phyloP scores from a whole-genome alignment of 2,113 vertebrate species.

The Albula goreensis region DNA sequence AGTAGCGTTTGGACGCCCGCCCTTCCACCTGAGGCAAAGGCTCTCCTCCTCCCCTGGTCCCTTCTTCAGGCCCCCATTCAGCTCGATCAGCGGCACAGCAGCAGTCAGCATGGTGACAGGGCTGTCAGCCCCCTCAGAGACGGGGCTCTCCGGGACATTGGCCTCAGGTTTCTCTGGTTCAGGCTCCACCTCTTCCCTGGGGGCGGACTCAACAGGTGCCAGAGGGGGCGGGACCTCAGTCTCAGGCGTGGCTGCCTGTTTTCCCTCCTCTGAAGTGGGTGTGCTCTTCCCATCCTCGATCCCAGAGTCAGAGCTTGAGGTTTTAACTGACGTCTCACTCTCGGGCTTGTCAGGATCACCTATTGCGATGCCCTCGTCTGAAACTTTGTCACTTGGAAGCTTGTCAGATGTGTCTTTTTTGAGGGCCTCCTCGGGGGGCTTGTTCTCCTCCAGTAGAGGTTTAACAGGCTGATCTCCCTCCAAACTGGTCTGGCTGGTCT shows the following conservation, averaged over 20 bases:
- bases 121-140: background rate
- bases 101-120: background rate
- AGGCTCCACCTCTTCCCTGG: background rate
- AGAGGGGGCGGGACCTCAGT: slow-evolving; percentile 42
- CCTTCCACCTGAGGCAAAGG: slow-evolving; percentile 27
- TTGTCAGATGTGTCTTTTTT: slow-evolving; percentile 36
- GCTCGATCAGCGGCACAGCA: background rate
- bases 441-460: background rate
- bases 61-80: slow-evolving; percentile 16
- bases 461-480: slow-evolving; percentile 63
- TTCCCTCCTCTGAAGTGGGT: slow-evolving; percentile 60
- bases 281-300: slow-evolving; percentile 66
- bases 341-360: slow-evolving; percentile 62
- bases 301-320: slow-evolving; percentile 59
- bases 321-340: slow-evolving; percentile 64
- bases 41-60: slow-evolving; percentile 39
- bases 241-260: slow-evolving; percentile 54
- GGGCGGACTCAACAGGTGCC: background rate
- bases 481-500: slow-evolving; percentile 75
- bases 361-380: slow-evolving; percentile 39
- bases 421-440: slow-evolving; percentile 28
- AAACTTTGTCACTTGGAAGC: slow-evolving; percentile 40
- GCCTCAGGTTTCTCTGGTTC: slow-evolving; percentile 1
- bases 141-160: background rate
- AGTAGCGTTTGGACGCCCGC: slow-evolving; percentile 67